These are phyloP conservation scores for Aleiodes testaceus DNA, from an alignment of 2,888 invertebrate genomes.

Conservation along the genomic window DNA sequence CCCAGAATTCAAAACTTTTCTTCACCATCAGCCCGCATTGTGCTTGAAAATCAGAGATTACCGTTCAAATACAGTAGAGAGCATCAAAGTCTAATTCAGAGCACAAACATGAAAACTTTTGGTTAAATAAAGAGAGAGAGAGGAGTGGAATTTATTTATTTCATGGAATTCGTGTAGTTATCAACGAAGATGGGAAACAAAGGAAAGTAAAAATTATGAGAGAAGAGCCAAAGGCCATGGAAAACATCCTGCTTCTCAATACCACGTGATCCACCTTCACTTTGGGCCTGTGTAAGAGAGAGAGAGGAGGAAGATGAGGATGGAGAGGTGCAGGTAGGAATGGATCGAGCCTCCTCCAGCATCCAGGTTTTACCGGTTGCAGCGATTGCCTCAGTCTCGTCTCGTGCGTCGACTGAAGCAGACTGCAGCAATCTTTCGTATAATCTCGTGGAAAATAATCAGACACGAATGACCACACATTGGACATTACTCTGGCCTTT, in stretches of 20 bases:
- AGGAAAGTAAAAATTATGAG: background rate
- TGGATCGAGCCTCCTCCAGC: background rate
- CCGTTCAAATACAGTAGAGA: constrained; percentile 16
- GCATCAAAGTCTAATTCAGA: constrained; percentile 35
- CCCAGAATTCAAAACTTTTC: constrained; percentile 6
- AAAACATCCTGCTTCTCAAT: constrained; percentile 47
- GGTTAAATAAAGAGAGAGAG: background rate
- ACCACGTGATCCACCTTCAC: constrained; percentile 37
- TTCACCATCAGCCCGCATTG: constrained; percentile 23
- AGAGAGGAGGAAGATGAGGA: background rate
- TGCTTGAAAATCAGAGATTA: constrained; percentile 16
- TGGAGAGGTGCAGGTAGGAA: constrained; percentile 12
- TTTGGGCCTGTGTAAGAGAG: background rate
- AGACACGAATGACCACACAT: background rate
- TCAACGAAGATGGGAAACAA: background rate
- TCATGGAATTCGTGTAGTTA: background rate
- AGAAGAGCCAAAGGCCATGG: constrained; percentile 48
- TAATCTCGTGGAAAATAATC: background rate
- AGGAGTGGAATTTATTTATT: background rate
- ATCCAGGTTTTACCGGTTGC: background rate
- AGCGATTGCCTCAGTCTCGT: constrained; percentile 8
- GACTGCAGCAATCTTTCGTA: background rate
- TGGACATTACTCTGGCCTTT: background rate
- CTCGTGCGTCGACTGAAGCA: background rate
- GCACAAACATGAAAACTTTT: constrained; percentile 15